Evolutionary conservation across 1,140 invertebrate genomes (phyloP), one percentile per base, ranked within the genome.

Genomic region (Ptiloglossa arizonensis): DNA sequence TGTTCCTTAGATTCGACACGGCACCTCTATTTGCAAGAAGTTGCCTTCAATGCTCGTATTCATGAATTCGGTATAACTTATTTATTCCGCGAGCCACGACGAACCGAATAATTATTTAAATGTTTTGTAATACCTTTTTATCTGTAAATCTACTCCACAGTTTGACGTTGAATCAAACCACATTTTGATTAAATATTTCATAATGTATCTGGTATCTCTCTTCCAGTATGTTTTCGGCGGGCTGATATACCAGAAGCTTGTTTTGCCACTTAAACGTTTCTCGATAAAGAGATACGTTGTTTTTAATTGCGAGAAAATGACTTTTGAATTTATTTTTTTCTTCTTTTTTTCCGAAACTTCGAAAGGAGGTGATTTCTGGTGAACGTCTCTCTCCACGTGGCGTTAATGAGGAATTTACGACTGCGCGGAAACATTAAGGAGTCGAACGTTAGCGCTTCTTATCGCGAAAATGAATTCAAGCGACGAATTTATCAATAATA

Each of bases 281-380:
- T 22, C 5, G 41, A 46, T 67, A 67, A 67, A 22, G 13, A 50
- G 29, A 67, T 67, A 67, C 50, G n/a, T 50, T 17, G n/a, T 35
- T 2, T 17, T 22, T 22, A 50, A 50, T 8, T 22, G 19, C 48
- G 41, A 19, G 19, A 5, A 48, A 48, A 48, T 17, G 8, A 48
- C 9, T 48, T 48, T 48, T n/a, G 3, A 19, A 19, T n/a, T n/a
- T 48, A 17, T 48, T 19, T n/a, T n/a, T n/a, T n/a, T n/a, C n/a
- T n/a, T n/a, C n/a, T n/a, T n/a, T n/a, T n/a, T n/a, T 48, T 48
- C 19, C 5, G 17, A 48, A n/a, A 19, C 5, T 48, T 48, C 19
- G 46, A 19, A 48, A 48, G 19, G 17, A 41, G 13, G 2, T 11
- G 17, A 19, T 19, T 48, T 48, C 11, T 11, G 9, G 8, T 41